Evolutionary conservation across 2,113 vertebrate species (phyloP).

Genomic region (Porphyrio hochstetteri): DNA sequence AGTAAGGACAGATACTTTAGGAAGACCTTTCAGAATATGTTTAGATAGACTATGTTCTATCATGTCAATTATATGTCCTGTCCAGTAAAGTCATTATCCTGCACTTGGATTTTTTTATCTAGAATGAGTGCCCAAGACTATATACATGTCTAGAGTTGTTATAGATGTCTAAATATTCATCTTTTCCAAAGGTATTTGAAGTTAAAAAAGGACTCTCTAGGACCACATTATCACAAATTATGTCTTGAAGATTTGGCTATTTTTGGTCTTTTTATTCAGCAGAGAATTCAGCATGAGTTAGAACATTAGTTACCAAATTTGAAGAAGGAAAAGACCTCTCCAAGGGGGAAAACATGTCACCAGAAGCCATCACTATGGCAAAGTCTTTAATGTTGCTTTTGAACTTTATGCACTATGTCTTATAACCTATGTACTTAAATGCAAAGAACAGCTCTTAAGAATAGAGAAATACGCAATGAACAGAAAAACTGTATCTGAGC

Average conservation of each 20-base stretch:
- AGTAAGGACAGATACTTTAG: neutral
- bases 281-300: neutral
- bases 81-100: neutral
- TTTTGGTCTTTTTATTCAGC: neutral
- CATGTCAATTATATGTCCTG: neutral
- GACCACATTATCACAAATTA: neutral
- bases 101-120: neutral
- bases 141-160: neutral
- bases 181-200: neutral
- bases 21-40: neutral
- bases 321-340: neutral
- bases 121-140: neutral
- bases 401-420: neutral
- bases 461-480: neutral
- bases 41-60: neutral
- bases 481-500: neutral
- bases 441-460: neutral
- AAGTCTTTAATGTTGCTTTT: neutral
- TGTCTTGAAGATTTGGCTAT: neutral
- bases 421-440: neutral
- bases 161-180: neutral
- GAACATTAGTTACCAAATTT: neutral
- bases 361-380: neutral
- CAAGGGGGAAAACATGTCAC: neutral
- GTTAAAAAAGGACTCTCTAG: neutral